A percentile compares a stretch with the other conserved stretches of the same genome.
Evolutionary conservation across 2,888 invertebrate genomes (phyloP).

Genomic region (Heliothis peltigera): DNA sequence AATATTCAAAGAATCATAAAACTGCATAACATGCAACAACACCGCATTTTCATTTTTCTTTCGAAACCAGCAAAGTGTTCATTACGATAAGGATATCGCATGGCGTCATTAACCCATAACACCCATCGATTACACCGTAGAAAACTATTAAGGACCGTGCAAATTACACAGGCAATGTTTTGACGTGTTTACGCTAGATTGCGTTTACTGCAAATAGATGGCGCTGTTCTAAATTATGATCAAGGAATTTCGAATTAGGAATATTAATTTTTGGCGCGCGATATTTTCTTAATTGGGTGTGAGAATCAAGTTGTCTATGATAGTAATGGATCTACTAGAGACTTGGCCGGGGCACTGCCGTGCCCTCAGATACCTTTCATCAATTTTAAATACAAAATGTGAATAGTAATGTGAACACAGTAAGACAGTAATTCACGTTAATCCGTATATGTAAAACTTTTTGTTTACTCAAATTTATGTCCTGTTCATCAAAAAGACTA

Average conservation of each 20-base stretch:
- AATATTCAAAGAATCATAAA: conserved; percentile 28
- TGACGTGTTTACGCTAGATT: conserved; percentile 36
- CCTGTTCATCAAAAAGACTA: no score
- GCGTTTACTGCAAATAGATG: conserved; percentile 30
- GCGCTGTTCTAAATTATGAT: conserved; percentile 38
- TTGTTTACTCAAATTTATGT: no score
- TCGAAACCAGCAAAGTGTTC: conserved; percentile 40
- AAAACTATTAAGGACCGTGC: conserved; percentile 63
- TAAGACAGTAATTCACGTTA: no score
- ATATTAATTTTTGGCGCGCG: not conserved
- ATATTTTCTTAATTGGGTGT: not conserved
- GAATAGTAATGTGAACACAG: no score
- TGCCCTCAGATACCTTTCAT: no score
- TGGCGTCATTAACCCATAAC: conserved; percentile 59
- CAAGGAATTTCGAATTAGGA: conserved; percentile 17
- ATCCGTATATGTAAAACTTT: no score
- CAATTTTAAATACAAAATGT: no score
- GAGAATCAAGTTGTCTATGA: not conserved
- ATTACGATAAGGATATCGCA: conserved; percentile 59
- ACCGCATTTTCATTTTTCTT: conserved; percentile 36
- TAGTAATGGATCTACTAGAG: not conserved
- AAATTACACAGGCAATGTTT: conserved; percentile 55
- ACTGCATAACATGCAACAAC: conserved; percentile 39
- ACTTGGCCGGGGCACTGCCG: no score
- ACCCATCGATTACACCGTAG: conserved; percentile 59